phyloP scores from a whole-genome alignment of 2,797 vertebrate genomes.

The Astyanax mexicanus region DNA sequence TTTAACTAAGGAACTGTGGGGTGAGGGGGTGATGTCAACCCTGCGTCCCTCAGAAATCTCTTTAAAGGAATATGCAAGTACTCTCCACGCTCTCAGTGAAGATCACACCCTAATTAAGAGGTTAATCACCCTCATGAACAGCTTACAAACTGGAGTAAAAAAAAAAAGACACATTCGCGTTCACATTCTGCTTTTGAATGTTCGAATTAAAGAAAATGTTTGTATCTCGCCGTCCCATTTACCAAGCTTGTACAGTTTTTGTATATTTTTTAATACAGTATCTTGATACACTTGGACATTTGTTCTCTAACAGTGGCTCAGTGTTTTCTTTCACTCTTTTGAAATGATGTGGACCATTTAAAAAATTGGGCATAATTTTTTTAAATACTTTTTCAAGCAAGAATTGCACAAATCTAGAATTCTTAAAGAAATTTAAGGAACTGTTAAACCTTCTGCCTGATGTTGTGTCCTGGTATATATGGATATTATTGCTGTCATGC shows the following conservation, averaged over 20 bases:
- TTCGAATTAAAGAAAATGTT: constrained; percentile 71
- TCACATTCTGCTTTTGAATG: constrained; percentile 66
- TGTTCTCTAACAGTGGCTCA: constrained; percentile 63
- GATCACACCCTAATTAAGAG: constrained; percentile 73
- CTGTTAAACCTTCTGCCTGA: too few species aligned
- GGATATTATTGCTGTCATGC: too few species aligned
- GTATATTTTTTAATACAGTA: constrained; percentile 94
- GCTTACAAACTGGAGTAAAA: constrained; percentile 59
- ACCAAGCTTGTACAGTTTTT: constrained; percentile 92
- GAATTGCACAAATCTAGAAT: constrained; percentile 43
- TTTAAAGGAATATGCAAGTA: constrained; percentile 81
- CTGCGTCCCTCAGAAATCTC: constrained; percentile 63
- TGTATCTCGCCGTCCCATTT: constrained; percentile 69
- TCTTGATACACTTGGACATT: constrained; percentile 57
- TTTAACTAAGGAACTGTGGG: constrained; percentile 60
- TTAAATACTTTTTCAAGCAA: constrained; percentile 23
- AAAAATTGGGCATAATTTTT: constrained; percentile 56
- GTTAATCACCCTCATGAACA: constrained; percentile 62
- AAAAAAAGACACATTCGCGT: constrained; percentile 62
- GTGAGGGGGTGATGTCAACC: constrained; percentile 55
- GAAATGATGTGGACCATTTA: constrained; percentile 55
- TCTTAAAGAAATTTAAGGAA: not conserved
- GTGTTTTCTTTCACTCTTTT: constrained; percentile 65
- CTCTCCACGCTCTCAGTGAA: constrained; percentile 71
- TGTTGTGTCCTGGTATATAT: too few species aligned